phyloP scores from a whole-genome alignment of 2,888 invertebrate species.

The Caenorhabditis macrosperma region DNA sequence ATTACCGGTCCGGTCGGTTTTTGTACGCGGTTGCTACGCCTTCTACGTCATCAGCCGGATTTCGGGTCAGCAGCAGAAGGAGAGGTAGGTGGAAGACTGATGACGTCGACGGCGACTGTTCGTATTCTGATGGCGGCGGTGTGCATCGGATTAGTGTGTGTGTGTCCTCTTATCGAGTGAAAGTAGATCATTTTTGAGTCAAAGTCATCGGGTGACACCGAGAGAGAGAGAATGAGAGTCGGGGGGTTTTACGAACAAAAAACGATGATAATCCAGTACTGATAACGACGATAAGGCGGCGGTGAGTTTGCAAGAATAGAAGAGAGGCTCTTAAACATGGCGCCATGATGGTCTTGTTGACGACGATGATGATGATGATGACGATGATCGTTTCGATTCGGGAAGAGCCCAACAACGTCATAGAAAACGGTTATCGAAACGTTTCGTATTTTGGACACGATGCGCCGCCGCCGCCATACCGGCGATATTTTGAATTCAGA shows the following conservation, averaged over 20 bases:
- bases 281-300: conserved; percentile 13
- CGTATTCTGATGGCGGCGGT: not conserved
- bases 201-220: conserved; percentile 1
- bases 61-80: not conserved
- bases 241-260: not conserved
- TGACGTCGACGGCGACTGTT: conserved; percentile 5
- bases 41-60: conserved; percentile 31
- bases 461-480: not conserved
- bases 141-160: not conserved
- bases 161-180: not conserved
- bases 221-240: no score
- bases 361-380: conserved; percentile 16
- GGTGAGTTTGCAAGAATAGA: not conserved
- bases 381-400: conserved; percentile 1
- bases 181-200: conserved; percentile 51
- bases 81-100: conserved; percentile 12
- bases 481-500: not conserved
- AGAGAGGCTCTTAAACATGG: no score
- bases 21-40: conserved; percentile 1
- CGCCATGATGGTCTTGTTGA: conserved; percentile 39
- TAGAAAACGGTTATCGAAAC: not conserved
- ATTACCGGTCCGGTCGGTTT: conserved; percentile 45
- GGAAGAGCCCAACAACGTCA: no score
- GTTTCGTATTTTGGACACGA: not conserved
- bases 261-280: not conserved